Base-by-base conservation (phyloP, 1,140 invertebrate species). In the Pollicipes pollicipes region DNA sequence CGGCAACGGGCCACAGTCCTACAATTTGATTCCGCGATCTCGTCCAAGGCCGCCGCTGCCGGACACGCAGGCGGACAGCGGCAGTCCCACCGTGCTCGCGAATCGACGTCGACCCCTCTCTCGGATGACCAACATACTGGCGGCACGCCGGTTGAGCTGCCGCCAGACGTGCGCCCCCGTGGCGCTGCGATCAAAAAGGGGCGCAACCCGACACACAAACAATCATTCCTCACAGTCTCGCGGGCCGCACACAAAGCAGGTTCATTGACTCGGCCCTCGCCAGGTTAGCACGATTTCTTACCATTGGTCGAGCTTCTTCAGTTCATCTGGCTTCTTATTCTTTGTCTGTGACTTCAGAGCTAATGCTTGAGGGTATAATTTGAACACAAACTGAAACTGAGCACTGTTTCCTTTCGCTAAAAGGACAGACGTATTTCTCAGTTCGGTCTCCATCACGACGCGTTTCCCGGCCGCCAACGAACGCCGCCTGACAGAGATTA, bases 291-390 rank as follows among this genome's bases (percentile, higher is more conserved):
- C 6, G 35, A 21, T 24, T 58, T 24, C 64, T 66, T 29, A 66
- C 64, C 64, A 66, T 6, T 66, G n/a, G 64, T 66, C 64, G 64
- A 66, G 28, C 28, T 66, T 66, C 28, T 66, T 66, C 17, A 66
- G 64, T 29, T 66, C 64, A 6, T 66, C 64, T 10, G 64, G 64
- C 28, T 66, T 66, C 28, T 66, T 66, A 27, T 66, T 66, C 64
- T 66, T 66, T 21, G 27, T 28, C 64, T 66, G 27, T 6, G 64
- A 66, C 27, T 66, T 66, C 3, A 66, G 27, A 10, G n/a, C 8
- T 29, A 66, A 21, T 66, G 64, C 10, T 24, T 66, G 64, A 66
- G 64, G 64, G 28, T 66, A 66, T 27, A 66, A 29, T 10, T 29
- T 66, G 28, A 21, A 29, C 64, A 66, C 27, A 29, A 66, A 66